Base-by-base conservation (phyloP, 1,140 invertebrate genomes). In the Drosophila ananassae region DNA sequence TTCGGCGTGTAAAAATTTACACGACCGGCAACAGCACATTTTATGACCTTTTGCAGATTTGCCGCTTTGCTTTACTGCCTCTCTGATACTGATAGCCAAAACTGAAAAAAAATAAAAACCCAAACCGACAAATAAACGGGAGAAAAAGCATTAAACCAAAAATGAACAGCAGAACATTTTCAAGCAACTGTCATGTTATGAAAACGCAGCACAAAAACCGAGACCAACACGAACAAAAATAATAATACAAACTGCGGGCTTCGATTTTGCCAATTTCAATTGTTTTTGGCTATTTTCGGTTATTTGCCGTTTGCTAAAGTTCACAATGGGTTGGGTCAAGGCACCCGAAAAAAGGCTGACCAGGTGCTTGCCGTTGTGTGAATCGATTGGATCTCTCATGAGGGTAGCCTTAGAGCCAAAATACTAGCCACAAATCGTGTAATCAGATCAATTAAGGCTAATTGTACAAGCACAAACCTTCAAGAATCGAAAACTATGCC, bases 1-100 rank as follows among this genome's bases (percentile, higher is more conserved):
- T 68, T 61, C 81, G 68, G 68, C 71, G 82, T 87, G 82, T 84
- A 84, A 84, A 84, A 84, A 84, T 84, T 84, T 84, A 84, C 78
- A 87, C 83, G 83, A 85, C 77, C 82, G 77, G 79, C 79, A 78
- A 83, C 64, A 85, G 87, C 82, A 85, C 82, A 85, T 85, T 85
- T 85, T 85, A 85, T 85, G 82, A 85, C 82, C 82, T 85, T 85
- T 85, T 85, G 69, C 78, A 85, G 82, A 74, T 75, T 77, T 67
- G 46, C 57, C 63, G 77, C 72, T 53, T 75, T 69, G 63, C 62
- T 59, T 69, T 53, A 64, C 58, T 69, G 46, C 60, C 51, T 21
- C 61, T 32, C 66, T 66, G 80, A 76, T 73, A 76, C 81, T 85
- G 82, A 85, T 85, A 85, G 82, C 82, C 82, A 82, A 87, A 85